These are phyloP conservation scores for Agriopis leucophaearia DNA, from an alignment of 2,888 invertebrate genomes.

Conservation along the genomic window DNA sequence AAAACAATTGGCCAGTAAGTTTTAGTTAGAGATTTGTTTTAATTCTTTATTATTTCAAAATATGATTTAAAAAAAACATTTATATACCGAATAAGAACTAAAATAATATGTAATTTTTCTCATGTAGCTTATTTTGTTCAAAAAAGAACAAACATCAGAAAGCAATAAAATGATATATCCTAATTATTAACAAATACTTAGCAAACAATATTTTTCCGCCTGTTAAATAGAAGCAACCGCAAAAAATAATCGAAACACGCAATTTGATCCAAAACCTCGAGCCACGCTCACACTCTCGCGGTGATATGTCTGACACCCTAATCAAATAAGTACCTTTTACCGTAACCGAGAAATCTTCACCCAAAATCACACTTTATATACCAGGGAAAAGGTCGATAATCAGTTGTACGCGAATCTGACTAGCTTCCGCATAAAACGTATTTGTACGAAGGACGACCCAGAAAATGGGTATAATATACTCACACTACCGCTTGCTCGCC, in stretches of 20 bases:
- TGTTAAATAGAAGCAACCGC: conserved; percentile 39
- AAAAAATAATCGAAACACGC: conserved; percentile 81
- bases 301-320: conserved; percentile 86
- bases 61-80: too few species aligned
- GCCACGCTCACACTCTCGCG: conserved; percentile 82
- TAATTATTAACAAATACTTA: neutral
- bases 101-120: too few species aligned
- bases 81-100: too few species aligned
- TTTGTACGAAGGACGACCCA: conserved; percentile 87
- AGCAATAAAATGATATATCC: neutral
- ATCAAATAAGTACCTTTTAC: conserved; percentile 87
- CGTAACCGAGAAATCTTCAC: conserved; percentile 58
- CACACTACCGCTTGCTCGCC: conserved; percentile 84
- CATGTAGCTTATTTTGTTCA: too few species aligned
- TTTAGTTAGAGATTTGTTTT: too few species aligned
- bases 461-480: conserved; percentile 87
- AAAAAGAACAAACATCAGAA: neutral
- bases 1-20: too few species aligned
- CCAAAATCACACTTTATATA: conserved; percentile 56
- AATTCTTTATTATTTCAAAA: too few species aligned
- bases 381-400: conserved; percentile 61
- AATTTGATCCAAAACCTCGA: conserved; percentile 85
- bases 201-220: conserved; percentile 31
- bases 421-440: conserved; percentile 86
- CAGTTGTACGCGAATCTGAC: conserved; percentile 60